Conservation (phyloP, 2,113 vertebrate species). For the Lonchura striata region DNA sequence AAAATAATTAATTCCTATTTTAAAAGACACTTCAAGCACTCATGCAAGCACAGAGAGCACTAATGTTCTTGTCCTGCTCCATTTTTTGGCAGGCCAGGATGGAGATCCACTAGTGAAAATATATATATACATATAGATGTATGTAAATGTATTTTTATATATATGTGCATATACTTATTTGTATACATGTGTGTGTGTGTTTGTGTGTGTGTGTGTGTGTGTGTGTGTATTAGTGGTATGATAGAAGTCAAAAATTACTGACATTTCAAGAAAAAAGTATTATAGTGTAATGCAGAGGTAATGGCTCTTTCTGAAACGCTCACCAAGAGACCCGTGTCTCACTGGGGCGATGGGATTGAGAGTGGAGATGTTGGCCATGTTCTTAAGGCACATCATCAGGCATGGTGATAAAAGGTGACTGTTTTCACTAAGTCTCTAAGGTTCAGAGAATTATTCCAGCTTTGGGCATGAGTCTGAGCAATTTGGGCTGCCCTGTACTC, state of each 20-base stretch:
- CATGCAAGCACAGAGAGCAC: neutral
- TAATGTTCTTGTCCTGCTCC: neutral
- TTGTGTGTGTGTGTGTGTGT: accelerated
- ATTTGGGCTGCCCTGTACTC: neutral
- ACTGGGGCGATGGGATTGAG: neutral
- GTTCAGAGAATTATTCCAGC: neutral
- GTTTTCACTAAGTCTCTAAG: neutral
- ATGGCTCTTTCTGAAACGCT: neutral
- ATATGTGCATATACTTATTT: neutral
- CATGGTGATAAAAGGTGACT: neutral
- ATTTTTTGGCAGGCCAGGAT: neutral
- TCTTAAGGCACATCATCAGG: neutral
- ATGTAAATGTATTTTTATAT: neutral
- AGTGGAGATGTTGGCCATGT: accelerated
- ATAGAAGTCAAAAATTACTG: neutral
- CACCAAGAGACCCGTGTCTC: neutral
- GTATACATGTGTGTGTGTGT: accelerated
- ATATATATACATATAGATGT: accelerated
- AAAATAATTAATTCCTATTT: neutral
- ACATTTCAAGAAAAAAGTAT: neutral
- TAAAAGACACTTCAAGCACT: neutral
- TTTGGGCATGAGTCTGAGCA: neutral
- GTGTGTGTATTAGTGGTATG: neutral
- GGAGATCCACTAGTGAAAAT: neutral
- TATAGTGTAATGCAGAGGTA: neutral